Evolutionary conservation across 1,140 invertebrate genomes (phyloP).

Genomic region (Thaumetopoea pityocampa): DNA sequence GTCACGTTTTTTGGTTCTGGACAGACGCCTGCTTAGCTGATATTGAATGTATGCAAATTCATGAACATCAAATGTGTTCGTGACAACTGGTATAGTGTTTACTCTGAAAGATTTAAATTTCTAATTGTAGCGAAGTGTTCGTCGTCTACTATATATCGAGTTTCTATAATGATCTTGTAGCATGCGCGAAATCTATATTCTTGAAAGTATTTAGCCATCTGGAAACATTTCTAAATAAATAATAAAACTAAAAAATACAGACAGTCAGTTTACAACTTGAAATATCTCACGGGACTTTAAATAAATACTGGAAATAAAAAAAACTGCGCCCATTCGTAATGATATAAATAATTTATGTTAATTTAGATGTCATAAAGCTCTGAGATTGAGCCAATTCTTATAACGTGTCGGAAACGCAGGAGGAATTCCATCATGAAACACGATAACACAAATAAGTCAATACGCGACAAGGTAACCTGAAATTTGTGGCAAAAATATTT

Average conservation of each 20-base stretch:
- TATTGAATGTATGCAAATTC: too few relatives aligned
- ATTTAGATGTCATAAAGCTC: conserved; percentile 29
- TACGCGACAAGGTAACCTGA: conserved; percentile 8
- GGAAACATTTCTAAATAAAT: too few relatives aligned
- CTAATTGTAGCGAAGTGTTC: too few relatives aligned
- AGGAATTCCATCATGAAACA: conserved; percentile 7
- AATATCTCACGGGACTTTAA: conserved; percentile 6
- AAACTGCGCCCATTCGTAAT: conserved; percentile 9
- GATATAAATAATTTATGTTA: conserved; percentile 22
- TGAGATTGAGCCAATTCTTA: conserved; percentile 32
- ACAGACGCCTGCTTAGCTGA: too few relatives aligned
- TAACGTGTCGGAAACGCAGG: conserved; percentile 5
- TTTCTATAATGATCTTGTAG: too few relatives aligned
- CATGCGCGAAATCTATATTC: too few relatives aligned
- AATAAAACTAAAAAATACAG: conserved; percentile 5
- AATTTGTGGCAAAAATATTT: conserved; percentile 24
- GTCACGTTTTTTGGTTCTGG: too few relatives aligned
- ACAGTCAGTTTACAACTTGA: conserved; percentile 5
- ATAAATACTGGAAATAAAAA: conserved; percentile 2
- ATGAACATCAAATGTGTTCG: too few relatives aligned
- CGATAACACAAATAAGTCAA: conserved; percentile 8
- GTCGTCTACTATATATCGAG: too few relatives aligned
- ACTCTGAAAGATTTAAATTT: too few relatives aligned
- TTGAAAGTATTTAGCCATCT: too few relatives aligned
- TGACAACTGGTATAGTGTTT: too few relatives aligned